A percentile compares a stretch with the other conserved stretches of the same genome.
These are phyloP conservation scores for Eristalis tenax DNA, from an alignment of 2,888 invertebrate genomes.

Conservation along the genomic window DNA sequence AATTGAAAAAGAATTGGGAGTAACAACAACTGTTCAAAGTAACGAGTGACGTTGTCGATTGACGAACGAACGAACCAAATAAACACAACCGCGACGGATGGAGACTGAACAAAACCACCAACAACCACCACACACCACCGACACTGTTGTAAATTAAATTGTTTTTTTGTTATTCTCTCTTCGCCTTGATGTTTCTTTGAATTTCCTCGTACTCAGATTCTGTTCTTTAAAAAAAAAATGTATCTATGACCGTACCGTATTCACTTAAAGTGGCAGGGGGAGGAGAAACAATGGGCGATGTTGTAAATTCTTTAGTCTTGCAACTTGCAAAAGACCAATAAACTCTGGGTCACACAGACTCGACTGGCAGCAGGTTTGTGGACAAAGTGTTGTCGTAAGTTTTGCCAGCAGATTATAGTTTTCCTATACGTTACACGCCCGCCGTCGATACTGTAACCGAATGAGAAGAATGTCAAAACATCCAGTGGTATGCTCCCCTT, in stretches of 20 bases:
- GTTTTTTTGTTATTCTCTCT: constrained; percentile 1
- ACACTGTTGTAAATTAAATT: constrained; percentile 21
- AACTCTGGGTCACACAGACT: constrained; percentile 19
- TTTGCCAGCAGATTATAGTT: constrained; percentile 12
- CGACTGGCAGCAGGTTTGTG: constrained; percentile 17
- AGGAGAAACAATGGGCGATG: neutral
- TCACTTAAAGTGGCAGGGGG: neutral
- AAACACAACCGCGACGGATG: constrained; percentile 4
- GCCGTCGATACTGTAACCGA: constrained; percentile 67
- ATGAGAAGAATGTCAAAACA: constrained; percentile 66
- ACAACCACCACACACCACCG: neutral
- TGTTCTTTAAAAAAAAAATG: neutral
- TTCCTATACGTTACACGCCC: constrained; percentile 49
- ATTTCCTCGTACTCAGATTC: constrained; percentile 2
- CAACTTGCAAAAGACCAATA: neutral
- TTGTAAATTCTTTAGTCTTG: neutral
- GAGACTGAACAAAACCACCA: constrained; percentile 35
- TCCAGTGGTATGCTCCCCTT: constrained; percentile 60
- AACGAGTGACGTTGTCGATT: constrained; percentile 20
- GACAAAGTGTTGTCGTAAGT: neutral
- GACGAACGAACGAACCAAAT: constrained; percentile 42
- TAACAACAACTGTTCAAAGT: constrained; percentile 8
- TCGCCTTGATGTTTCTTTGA: constrained; percentile 17
- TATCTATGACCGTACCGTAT: neutral
- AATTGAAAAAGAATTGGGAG: neutral